Conservation (phyloP, 1,140 invertebrate species). For the Drosophila trapezifrons region DNA sequence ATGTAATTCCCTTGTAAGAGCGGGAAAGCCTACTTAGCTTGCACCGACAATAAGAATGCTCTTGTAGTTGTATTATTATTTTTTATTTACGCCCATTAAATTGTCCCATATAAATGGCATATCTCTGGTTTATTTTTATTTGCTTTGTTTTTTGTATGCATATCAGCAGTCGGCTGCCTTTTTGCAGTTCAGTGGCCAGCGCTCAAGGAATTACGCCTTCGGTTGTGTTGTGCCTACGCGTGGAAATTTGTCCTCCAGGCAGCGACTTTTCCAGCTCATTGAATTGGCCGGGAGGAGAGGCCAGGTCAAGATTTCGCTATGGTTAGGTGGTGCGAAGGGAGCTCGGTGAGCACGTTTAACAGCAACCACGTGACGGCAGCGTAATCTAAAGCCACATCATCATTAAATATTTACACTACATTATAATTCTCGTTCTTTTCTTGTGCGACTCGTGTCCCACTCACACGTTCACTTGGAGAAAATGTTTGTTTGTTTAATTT, state of each 20-base stretch:
- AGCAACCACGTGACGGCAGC: conserved; percentile 69
- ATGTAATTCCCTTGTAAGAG: neutral
- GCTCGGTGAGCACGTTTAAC: conserved; percentile 68
- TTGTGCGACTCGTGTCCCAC: conserved; percentile 49
- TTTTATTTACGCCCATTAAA: conserved; percentile 49
- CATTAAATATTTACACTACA: conserved; percentile 83
- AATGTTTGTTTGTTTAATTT: neutral
- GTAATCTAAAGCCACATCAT: conserved; percentile 80
- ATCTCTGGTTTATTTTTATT: conserved; percentile 36
- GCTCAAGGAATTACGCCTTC: conserved; percentile 28
- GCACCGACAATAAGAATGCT: conserved; percentile 1
- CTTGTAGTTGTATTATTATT: conserved; percentile 17
- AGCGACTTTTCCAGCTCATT: conserved; percentile 71
- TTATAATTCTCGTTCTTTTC: conserved; percentile 71
- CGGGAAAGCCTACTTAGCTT: neutral
- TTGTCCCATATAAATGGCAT: conserved; percentile 44
- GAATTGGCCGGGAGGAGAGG: conserved; percentile 49
- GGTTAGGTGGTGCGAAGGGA: conserved; percentile 3
- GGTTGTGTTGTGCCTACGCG: conserved; percentile 29
- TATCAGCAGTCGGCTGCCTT: conserved; percentile 38
- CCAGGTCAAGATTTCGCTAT: conserved; percentile 18
- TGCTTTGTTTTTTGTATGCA: conserved; percentile 44
- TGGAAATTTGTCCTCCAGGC: conserved; percentile 23
- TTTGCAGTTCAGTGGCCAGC: conserved; percentile 49
- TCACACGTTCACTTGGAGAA: conserved; percentile 20